Base-by-base conservation (phyloP, 1,140 invertebrate genomes). In the Stegodyphus dumicola region DNA sequence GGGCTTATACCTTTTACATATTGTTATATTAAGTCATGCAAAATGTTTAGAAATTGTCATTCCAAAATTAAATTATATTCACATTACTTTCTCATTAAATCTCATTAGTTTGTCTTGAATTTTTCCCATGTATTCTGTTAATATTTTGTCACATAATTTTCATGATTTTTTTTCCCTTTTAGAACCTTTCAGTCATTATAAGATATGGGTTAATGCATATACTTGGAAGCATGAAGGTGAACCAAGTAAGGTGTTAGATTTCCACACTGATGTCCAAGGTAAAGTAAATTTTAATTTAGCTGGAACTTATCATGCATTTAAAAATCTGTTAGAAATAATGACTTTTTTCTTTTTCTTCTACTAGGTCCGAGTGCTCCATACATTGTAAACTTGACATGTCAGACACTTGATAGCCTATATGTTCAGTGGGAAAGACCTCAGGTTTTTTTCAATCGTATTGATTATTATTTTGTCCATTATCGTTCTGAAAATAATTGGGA, bases 161-260 rank as follows among this genome's bases (percentile, higher is more conserved):
- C 56, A 60, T 60, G 56, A 0, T 52, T 33, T 7, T 15, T 56
- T 83, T 75, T 86, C 33, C 74, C 80, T 92, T 93, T 81, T 91
- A 96, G 95, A 93, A 89, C 94, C 96, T 33, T 94, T 93, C 89
- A 96, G 95, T 5, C 93, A 95, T 69, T 97, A 97, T 90, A 95
- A 94, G 90, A 94, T 98, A 87, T 96, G 94, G 93, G 94, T 97
- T 10, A 95, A 95, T 89, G 96, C 95, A 15, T 94, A 93, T 88
- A 95, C 94, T 9, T 92, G 91, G 89, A 94, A 93, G 89, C 92
- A 94, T 90, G 94, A 95, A 90, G 94, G 95, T 64, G 93, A 94
- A 87, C 91, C 93, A 49, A 96, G 95, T 9, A 93, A 94, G 87
- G 91, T 93, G 5, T 92, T 96, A 70, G 92, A 93, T 74, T 93